These are phyloP conservation scores for Bothrops jararaca DNA, from an alignment of 2,113 vertebrate species.

Conservation along the genomic window DNA sequence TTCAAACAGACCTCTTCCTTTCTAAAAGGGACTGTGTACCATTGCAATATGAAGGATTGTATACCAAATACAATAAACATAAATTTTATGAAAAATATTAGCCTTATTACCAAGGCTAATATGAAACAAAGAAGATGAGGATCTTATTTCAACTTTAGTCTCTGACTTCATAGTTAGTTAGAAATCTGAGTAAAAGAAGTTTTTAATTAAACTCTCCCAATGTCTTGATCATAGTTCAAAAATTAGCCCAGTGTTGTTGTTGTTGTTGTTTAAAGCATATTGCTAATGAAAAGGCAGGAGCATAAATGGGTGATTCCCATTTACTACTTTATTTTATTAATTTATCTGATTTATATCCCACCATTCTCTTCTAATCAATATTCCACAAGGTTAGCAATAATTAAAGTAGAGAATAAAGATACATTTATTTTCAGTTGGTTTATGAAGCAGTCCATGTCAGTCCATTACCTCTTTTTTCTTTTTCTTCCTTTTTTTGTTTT, in stretches of 20 bases:
- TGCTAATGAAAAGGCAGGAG: conserved; percentile 36
- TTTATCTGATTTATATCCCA: background rate
- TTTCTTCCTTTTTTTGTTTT: conserved; percentile 69
- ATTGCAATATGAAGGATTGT: background rate
- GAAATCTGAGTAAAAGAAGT: background rate
- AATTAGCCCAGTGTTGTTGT: background rate
- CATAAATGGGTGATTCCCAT: conserved; percentile 24
- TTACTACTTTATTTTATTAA: background rate
- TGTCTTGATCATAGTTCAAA: background rate
- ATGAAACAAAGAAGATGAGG: background rate
- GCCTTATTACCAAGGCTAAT: background rate
- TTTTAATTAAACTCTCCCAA: background rate
- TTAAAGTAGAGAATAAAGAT: background rate
- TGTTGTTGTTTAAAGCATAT: background rate
- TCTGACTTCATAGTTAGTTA: background rate
- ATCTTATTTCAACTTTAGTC: background rate
- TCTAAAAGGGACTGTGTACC: background rate
- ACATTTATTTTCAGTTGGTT: conserved; percentile 25
- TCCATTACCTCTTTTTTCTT: conserved; percentile 64
- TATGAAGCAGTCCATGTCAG: conserved; percentile 42
- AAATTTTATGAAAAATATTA: background rate
- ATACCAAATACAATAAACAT: background rate
- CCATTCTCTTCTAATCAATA: background rate
- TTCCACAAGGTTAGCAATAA: background rate
- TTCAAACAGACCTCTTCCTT: background rate